A percentile compares a stretch with the other conserved stretches of the same genome.
These are phyloP conservation scores for human DNA, from an alignment of 2,113 vertebrate species.

Conservation along the genomic window GRCh38 chr5:34669501-34670000, in stretches of 20 bases:
- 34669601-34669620: neutral
- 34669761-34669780: neutral
- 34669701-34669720: neutral
- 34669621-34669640: neutral
- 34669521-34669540: neutral
- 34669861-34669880: neutral
- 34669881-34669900: neutral
- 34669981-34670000: neutral
- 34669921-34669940: neutral
- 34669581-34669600: neutral
- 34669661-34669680: neutral
- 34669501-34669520: neutral
- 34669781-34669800: neutral
- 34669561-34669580: neutral
- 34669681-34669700: neutral
- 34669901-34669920: constrained; percentile 36
- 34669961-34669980: neutral
- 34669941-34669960: neutral
- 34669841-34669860: neutral
- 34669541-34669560: neutral
- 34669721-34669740: neutral
- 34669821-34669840: neutral
- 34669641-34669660: neutral
- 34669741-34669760: neutral
- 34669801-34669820: neutral